phyloP scores from a whole-genome alignment of 2,888 invertebrate species.

The Desoria tigrina region DNA sequence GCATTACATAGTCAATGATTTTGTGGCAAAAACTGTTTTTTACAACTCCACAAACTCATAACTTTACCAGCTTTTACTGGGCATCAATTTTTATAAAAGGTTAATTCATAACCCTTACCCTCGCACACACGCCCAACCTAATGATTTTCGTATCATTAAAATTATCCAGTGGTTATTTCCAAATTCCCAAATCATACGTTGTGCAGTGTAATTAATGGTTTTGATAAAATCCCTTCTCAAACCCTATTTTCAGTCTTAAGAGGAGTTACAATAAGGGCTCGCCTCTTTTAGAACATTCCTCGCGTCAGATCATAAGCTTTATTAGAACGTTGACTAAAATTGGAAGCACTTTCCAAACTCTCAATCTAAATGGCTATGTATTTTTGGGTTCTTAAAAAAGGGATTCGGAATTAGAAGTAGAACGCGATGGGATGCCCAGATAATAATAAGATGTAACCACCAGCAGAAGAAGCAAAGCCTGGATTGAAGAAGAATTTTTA shows the following conservation, averaged over 20 bases:
- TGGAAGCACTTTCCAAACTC: background rate
- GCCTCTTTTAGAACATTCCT: background rate
- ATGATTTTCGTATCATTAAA: constrained; percentile 7
- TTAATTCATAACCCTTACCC: constrained; percentile 17
- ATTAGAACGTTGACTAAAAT: background rate
- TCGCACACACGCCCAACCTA: constrained; percentile 14
- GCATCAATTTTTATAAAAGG: constrained; percentile 16
- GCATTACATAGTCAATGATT: too few species aligned
- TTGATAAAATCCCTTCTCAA: constrained; percentile 3
- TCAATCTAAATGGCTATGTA: background rate
- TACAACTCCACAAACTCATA: background rate
- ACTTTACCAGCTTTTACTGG: background rate
- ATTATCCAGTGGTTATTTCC: constrained; percentile 9
- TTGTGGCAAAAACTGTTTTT: background rate
- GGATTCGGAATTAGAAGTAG: background rate
- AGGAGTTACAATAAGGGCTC: too few species aligned
- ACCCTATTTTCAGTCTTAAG: too few species aligned
- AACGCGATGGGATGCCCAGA: background rate
- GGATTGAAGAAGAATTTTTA: constrained; percentile 3
- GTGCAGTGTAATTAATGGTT: constrained; percentile 17
- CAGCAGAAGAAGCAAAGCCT: too few species aligned
- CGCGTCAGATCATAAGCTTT: background rate
- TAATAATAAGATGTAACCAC: background rate
- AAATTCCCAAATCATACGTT: constrained; percentile 19
- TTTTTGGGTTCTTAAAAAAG: too few species aligned